Percentiles rank a stretch among this genome's conserved stretches.
Conservation (phyloP, 2,113 vertebrate species). For the Tetraodon nigroviridis region DNA sequence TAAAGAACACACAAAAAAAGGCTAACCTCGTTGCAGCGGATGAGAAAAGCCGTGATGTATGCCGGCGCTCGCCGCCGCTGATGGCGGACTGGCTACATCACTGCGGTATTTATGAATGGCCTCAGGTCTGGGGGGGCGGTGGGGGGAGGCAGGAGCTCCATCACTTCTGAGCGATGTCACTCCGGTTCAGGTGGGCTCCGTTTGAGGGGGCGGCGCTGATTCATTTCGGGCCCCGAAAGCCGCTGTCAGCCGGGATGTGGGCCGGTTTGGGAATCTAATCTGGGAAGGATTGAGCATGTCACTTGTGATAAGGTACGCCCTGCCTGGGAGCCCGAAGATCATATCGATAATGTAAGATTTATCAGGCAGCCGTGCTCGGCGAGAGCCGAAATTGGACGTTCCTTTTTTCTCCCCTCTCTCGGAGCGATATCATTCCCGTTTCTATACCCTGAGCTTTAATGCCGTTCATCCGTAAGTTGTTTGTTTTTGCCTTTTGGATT, state of each 20-base stretch:
- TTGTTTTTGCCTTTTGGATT: conserved; percentile 61
- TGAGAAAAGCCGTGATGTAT: conserved; percentile 59
- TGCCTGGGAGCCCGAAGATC: conserved; percentile 67
- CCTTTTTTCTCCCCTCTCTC: conserved; percentile 21
- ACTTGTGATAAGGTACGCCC: conserved; percentile 71
- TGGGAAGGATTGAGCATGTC: conserved; percentile 71
- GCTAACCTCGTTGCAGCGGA: conserved; percentile 59
- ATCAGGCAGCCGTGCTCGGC: conserved; percentile 67
- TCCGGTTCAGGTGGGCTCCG: conserved; percentile 55
- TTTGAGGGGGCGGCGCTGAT: conserved; percentile 57
- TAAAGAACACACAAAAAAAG: conserved; percentile 35
- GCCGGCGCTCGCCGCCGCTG: conserved; percentile 37
- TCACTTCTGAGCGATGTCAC: conserved; percentile 62
- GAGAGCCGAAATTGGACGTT: conserved; percentile 66
- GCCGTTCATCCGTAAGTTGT: conserved; percentile 53
- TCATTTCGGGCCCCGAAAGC: conserved; percentile 59
- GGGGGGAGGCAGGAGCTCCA: conserved; percentile 38
- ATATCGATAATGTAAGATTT: conserved; percentile 77
- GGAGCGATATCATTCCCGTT: conserved; percentile 63
- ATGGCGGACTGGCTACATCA: conserved; percentile 60
- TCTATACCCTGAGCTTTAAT: conserved; percentile 63
- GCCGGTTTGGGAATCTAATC: conserved; percentile 70
- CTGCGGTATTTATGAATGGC: conserved; percentile 66
- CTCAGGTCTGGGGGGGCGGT: conserved; percentile 43
- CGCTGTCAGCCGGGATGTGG: conserved; percentile 58